A percentile compares a stretch with the other conserved stretches of the same genome.
Conservation (phyloP, 2,797 vertebrate species). For the Anguilla pacifica region DNA sequence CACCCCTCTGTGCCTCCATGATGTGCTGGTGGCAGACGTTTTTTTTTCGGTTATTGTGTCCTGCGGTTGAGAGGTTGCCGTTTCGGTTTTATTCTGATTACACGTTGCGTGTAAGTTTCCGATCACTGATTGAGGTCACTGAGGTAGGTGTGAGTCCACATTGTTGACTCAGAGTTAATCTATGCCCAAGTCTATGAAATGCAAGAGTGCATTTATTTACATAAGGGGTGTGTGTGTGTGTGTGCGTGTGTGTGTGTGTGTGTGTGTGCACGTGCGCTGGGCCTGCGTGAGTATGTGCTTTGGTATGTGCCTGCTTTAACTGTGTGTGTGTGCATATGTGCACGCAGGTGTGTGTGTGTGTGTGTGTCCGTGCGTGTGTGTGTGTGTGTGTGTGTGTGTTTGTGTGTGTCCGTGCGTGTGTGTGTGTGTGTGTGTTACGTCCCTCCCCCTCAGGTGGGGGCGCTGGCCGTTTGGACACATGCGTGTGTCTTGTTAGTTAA, state of each 20-base stretch:
- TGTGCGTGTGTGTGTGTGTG: too few species aligned
- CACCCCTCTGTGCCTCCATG: background rate
- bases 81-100: background rate
- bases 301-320: too few species aligned
- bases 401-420: background rate
- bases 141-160: background rate
- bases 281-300: background rate
- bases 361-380: background rate
- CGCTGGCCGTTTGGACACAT: too few species aligned
- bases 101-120: background rate
- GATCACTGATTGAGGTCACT: background rate
- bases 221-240: too few species aligned
- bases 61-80: background rate
- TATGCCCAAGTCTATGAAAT: background rate
- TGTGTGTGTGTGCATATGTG: too few species aligned
- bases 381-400: background rate
- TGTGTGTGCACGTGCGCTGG: too few species aligned
- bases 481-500: too few species aligned
- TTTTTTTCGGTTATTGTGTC: background rate
- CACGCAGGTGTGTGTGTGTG: slow-evolving; percentile 24
- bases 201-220: too few species aligned
- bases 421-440: too few species aligned
- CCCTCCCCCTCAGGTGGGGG: too few species aligned
- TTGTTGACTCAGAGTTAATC: background rate
- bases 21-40: background rate